Percentiles rank a stretch among this genome's conserved stretches.
phyloP scores from a whole-genome alignment of 2,113 vertebrate genomes.

The Hylia prasina region DNA sequence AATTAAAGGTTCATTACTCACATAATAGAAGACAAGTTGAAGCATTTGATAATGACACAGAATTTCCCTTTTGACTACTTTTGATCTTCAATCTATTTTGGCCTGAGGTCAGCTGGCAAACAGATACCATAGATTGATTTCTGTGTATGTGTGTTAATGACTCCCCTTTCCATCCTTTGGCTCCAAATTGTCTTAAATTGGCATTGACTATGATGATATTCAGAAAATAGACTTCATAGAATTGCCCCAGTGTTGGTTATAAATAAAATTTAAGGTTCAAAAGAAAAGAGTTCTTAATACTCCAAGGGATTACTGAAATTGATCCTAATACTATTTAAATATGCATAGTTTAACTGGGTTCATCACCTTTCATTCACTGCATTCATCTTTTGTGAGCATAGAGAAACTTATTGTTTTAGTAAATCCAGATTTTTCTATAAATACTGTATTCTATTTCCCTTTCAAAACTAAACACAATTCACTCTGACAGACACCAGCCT shows the following conservation, averaged over 20 bases:
- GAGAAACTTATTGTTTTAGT: neutral
- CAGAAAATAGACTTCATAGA: neutral
- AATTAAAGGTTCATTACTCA: slow-evolving; percentile 67
- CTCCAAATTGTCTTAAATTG: slow-evolving; percentile 37
- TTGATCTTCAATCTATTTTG: slow-evolving; percentile 64
- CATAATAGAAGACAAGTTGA: slow-evolving; percentile 34
- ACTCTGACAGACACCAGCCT: neutral
- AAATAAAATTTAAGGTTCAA: neutral
- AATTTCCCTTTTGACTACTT: slow-evolving; percentile 68
- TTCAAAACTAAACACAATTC: neutral
- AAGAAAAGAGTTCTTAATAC: neutral
- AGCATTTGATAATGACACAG: slow-evolving; percentile 25
- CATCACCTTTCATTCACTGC: neutral
- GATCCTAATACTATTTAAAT: neutral
- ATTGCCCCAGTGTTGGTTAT: neutral
- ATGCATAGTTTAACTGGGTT: neutral
- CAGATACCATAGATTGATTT: slow-evolving; percentile 62
- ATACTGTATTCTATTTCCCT: neutral
- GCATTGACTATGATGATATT: slow-evolving; percentile 31
- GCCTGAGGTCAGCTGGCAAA: slow-evolving; percentile 60
- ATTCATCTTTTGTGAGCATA: neutral
- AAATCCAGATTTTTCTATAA: neutral
- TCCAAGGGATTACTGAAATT: neutral
- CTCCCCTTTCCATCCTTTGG: slow-evolving; percentile 31
- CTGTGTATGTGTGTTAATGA: slow-evolving; percentile 37